Conservation (phyloP, 2,113 vertebrate genomes). For the Ploceus nigricollis region DNA sequence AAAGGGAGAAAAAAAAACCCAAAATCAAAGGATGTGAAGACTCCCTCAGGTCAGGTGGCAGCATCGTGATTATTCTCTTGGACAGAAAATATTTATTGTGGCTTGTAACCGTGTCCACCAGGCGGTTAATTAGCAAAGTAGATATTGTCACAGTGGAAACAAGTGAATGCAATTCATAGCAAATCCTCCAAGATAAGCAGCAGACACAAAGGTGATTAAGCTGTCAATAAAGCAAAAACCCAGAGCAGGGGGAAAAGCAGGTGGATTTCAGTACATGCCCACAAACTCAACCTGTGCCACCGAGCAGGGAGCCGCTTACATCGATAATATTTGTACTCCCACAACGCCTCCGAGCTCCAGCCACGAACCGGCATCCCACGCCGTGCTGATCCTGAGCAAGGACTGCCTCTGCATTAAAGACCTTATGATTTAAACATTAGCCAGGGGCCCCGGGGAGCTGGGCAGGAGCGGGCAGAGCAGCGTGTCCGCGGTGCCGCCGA, state of each 20-base stretch:
- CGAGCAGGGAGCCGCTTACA: background rate
- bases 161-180: background rate
- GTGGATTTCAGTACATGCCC: background rate
- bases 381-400: background rate
- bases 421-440: slow-evolving; percentile 19
- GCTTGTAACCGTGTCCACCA: slow-evolving; percentile 14
- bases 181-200: slow-evolving; percentile 40
- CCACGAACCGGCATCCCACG: background rate
- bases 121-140: slow-evolving; percentile 37
- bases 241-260: background rate
- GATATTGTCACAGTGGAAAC: background rate
- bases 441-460: background rate
- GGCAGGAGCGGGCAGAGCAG: background rate
- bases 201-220: slow-evolving; percentile 40
- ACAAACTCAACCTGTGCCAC: background rate
- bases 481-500: fast-evolving
- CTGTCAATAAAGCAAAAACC: slow-evolving; percentile 26
- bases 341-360: background rate
- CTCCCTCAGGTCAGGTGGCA: slow-evolving; percentile 11
- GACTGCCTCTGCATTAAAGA: background rate
- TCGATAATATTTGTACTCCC: background rate
- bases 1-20: background rate
- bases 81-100: slow-evolving; percentile 30
- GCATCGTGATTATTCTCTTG: background rate
- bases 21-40: background rate